Conservation (phyloP, 2,888 invertebrate species). For the Microctonus hyperodae region DNA sequence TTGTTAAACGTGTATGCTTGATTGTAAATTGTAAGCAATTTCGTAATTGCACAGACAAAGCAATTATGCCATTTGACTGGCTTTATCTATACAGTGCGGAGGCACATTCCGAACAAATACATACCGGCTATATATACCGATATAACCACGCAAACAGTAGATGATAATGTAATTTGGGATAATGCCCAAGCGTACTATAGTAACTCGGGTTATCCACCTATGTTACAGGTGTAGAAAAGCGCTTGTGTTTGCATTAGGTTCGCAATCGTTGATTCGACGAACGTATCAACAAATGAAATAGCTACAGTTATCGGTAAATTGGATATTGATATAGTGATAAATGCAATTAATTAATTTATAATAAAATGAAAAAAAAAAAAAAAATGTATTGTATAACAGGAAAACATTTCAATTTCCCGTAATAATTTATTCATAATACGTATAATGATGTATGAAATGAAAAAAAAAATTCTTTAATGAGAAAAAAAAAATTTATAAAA, state of each 20-base stretch:
- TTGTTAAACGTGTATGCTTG: constrained; percentile 36
- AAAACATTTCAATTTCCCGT: no score
- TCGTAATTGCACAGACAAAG: constrained; percentile 59
- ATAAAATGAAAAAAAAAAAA: no score
- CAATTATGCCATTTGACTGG: constrained; percentile 58
- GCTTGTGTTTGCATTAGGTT: constrained; percentile 11
- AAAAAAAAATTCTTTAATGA: no score
- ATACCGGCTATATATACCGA: constrained; percentile 40
- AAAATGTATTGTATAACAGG: no score
- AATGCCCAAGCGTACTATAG: constrained; percentile 42
- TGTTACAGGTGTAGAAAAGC: constrained; percentile 25
- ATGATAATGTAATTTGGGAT: constrained; percentile 56
- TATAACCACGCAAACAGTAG: constrained; percentile 52
- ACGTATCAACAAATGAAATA: neutral
- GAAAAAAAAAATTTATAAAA: no score
- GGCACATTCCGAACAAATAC: constrained; percentile 45
- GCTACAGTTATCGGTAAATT: neutral
- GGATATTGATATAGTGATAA: neutral
- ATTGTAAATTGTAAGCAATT: constrained; percentile 61
- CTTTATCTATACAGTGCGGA: constrained; percentile 37
- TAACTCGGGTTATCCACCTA: constrained; percentile 29
- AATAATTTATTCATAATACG: no score
- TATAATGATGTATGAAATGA: no score
- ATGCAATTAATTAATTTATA: neutral
- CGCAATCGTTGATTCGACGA: constrained; percentile 12